Evolutionary conservation across 2,888 invertebrate genomes (phyloP).

Genomic region (Ochropacha duplaris): DNA sequence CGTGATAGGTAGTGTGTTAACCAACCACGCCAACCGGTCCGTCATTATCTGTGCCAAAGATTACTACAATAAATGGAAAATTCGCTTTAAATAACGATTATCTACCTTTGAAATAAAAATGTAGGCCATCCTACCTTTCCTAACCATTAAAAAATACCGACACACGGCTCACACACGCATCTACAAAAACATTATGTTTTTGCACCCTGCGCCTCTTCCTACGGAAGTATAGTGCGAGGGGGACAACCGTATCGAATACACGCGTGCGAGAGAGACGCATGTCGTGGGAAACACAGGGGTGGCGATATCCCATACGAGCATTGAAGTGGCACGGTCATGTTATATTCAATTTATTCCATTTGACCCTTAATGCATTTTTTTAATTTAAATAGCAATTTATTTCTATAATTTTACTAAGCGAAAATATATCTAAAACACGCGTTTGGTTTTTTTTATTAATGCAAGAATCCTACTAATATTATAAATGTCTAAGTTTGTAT

Average conservation of each 20-base stretch:
- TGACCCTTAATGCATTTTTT: conserved; percentile 33
- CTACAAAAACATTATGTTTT: conserved; percentile 69
- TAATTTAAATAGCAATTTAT: neutral
- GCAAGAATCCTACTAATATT: too few relatives aligned
- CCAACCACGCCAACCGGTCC: too few relatives aligned
- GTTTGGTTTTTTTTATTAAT: neutral
- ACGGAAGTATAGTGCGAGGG: conserved; percentile 65
- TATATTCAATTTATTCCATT: conserved; percentile 47
- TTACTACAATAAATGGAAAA: too few relatives aligned
- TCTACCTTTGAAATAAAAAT: conserved; percentile 1
- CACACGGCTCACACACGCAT: conserved; percentile 74
- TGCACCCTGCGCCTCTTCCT: conserved; percentile 73
- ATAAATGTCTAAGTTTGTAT: too few relatives aligned
- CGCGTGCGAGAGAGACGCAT: conserved; percentile 47
- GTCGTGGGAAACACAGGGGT: conserved; percentile 80
- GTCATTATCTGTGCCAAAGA: too few relatives aligned
- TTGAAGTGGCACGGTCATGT: conserved; percentile 62
- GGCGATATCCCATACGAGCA: conserved; percentile 78
- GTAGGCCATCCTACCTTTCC: conserved; percentile 25
- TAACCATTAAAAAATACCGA: conserved; percentile 34
- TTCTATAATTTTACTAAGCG: neutral
- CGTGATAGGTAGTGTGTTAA: too few relatives aligned
- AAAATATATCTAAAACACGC: neutral
- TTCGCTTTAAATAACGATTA: too few relatives aligned
- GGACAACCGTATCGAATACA: conserved; percentile 22